These are phyloP conservation scores for Andrena bucephala DNA, from an alignment of 2,888 invertebrate genomes.

Conservation along the genomic window DNA sequence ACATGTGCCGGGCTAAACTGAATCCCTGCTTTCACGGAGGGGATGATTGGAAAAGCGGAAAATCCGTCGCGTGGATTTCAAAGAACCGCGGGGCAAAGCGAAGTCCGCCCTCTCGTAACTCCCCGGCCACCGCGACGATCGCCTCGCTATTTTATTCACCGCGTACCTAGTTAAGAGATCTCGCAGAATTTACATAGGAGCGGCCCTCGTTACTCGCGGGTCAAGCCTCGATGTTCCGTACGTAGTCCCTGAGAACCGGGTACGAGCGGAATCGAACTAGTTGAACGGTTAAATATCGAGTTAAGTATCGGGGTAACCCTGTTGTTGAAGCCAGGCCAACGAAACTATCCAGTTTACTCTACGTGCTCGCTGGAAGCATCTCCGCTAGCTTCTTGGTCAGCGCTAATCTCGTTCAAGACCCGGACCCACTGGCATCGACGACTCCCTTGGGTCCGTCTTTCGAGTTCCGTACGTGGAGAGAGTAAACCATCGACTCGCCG, in stretches of 20 bases:
- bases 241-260: slow-evolving; percentile 61
- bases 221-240: not conserved
- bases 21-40: not conserved
- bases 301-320: slow-evolving; percentile 75
- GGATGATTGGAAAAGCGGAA: not conserved
- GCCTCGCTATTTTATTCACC: not conserved
- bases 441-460: slow-evolving; percentile 24
- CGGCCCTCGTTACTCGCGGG: not conserved
- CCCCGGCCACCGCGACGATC: not conserved
- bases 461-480: not conserved
- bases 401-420: slow-evolving; percentile 65
- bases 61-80: not conserved
- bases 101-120: not conserved
- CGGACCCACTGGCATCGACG: slow-evolving; percentile 47
- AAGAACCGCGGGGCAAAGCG: not conserved
- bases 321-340: slow-evolving; percentile 63
- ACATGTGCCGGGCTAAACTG: slow-evolving; percentile 17
- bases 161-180: not conserved
- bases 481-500: not conserved
- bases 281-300: slow-evolving; percentile 69
- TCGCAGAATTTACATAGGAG: not conserved
- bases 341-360: slow-evolving; percentile 43
- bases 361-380: slow-evolving; percentile 41
- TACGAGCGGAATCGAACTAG: slow-evolving; percentile 67
- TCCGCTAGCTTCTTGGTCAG: slow-evolving; percentile 51